Percentiles rank a stretch among this genome's conserved stretches.
Conservation (phyloP, 2,113 vertebrate genomes). For the Anser brachyrhynchus region DNA sequence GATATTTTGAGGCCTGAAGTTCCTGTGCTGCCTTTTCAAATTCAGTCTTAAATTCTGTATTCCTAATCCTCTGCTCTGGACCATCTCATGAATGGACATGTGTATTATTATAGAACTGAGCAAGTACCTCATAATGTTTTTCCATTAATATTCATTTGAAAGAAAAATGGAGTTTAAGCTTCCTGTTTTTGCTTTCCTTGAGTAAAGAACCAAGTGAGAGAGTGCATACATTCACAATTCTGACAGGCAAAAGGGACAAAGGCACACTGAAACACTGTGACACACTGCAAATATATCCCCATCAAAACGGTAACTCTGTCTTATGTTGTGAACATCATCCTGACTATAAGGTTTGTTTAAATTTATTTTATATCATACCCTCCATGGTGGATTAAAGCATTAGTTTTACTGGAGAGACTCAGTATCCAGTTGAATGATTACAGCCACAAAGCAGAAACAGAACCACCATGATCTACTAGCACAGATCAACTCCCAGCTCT, state of each 20-base stretch:
- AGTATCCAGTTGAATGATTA: fast-evolving
- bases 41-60: slow-evolving; percentile 2
- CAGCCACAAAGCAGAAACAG: not conserved
- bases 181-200: not conserved
- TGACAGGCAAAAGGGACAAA: not conserved
- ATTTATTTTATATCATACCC: not conserved
- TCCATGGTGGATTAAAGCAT: not conserved
- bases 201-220: not conserved
- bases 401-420: not conserved
- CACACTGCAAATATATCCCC: not conserved
- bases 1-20: slow-evolving; percentile 16
- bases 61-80: slow-evolving; percentile 37
- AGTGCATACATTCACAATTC: slow-evolving; percentile 18
- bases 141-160: slow-evolving; percentile 11
- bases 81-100: slow-evolving; percentile 25
- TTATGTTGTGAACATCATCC: not conserved
- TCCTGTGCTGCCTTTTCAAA: slow-evolving; percentile 17
- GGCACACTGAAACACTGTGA: not conserved
- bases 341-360: not conserved
- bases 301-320: not conserved
- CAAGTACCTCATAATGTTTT: not conserved
- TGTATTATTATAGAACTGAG: not conserved
- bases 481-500: not conserved
- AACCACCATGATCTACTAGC: not conserved
- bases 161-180: slow-evolving; percentile 42